Conservation (phyloP, 2,797 vertebrate genomes). For the Prionace glauca region DNA sequence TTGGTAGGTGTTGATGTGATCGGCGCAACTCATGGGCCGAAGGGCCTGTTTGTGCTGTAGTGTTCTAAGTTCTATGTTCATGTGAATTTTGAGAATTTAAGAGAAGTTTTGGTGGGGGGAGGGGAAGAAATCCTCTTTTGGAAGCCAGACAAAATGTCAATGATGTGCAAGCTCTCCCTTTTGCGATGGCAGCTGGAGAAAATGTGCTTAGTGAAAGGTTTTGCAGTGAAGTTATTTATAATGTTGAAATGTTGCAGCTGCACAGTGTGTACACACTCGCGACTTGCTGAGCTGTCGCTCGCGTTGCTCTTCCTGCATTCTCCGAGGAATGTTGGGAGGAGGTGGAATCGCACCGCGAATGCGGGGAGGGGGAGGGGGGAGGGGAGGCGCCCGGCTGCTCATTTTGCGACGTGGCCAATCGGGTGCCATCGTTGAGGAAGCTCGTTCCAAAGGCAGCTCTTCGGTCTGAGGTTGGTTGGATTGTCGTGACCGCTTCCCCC, state of each 20-base stretch:
- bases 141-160: background rate
- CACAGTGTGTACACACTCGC: background rate
- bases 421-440: background rate
- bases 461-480: background rate
- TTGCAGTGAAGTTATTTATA: slow-evolving; percentile 19
- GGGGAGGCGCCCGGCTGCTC: background rate
- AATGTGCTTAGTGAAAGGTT: slow-evolving; percentile 2
- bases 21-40: too few relatives aligned
- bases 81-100: background rate
- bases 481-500: background rate
- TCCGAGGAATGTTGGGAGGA: background rate
- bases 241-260: background rate
- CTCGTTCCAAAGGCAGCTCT: background rate
- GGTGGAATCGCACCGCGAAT: too few relatives aligned
- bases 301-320: background rate
- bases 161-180: background rate
- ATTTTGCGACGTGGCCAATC: background rate
- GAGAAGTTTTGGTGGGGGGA: too few relatives aligned
- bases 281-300: background rate
- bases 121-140: background rate
- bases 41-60: too few relatives aligned
- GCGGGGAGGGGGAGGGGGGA: too few relatives aligned
- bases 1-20: too few relatives aligned
- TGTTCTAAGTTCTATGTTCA: too few relatives aligned
- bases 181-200: slow-evolving; percentile 21